These are phyloP conservation scores for Lepidocyrtoides sp. DNA, from an alignment of 2,888 invertebrate genomes.

Conservation along the genomic window DNA sequence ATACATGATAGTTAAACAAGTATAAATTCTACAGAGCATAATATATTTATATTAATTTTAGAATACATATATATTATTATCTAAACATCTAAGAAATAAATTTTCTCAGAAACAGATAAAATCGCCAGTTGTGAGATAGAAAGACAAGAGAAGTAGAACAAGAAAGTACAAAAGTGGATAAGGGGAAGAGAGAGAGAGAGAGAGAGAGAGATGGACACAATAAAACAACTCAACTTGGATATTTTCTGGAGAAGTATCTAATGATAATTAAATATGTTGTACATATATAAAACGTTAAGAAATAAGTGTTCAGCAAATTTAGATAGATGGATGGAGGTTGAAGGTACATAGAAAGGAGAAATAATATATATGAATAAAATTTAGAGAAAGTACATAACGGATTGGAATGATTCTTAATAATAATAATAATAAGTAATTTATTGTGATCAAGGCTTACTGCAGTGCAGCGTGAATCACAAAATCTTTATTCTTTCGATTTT, in stretches of 20 bases:
- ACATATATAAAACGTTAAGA: background rate
- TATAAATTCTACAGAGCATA: conserved; percentile 26
- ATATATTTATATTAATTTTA: background rate
- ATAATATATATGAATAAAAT: conserved; percentile 4
- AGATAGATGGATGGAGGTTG: background rate
- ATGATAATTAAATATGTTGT: background rate
- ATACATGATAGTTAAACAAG: conserved; percentile 21
- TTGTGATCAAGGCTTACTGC: conserved; percentile 85
- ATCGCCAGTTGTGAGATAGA: conserved; percentile 38
- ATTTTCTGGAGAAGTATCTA: background rate
- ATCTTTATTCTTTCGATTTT: conserved; percentile 67
- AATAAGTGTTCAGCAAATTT: conserved; percentile 18
- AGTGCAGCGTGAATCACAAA: conserved; percentile 85
- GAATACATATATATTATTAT: background rate
- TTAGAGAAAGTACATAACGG: conserved; percentile 36
- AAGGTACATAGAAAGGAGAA: background rate
- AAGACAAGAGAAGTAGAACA: conserved; percentile 31
- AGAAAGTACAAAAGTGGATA: conserved; percentile 40
- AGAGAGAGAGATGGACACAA: background rate
- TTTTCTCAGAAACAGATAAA: conserved; percentile 23
- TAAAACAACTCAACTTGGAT: conserved; percentile 16
- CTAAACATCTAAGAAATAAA: background rate
- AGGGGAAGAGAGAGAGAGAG: background rate
- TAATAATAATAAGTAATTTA: conserved; percentile 23
- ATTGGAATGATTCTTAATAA: conserved; percentile 51